A percentile compares a stretch with the other conserved stretches of the same genome.
phyloP scores from a whole-genome alignment of 2,113 vertebrate genomes.

The Parotia lawesii region DNA sequence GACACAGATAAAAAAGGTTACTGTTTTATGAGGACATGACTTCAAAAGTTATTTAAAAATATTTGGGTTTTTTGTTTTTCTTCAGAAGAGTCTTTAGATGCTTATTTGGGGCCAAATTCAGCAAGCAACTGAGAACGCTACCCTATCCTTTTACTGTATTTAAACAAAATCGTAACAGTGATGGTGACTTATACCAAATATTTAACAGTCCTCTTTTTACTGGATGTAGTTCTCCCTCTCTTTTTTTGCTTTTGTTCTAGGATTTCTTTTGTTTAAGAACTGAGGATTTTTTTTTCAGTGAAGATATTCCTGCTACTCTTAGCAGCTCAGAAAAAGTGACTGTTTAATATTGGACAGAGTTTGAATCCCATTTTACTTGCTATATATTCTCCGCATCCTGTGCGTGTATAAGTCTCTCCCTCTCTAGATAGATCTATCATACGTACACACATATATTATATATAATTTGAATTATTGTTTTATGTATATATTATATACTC shows the following conservation, averaged over 20 bases:
- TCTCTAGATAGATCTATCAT: not conserved
- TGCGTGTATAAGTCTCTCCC: not conserved
- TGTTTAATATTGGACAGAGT: not conserved
- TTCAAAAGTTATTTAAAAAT: not conserved
- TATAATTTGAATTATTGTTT: not conserved
- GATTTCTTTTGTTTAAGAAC: not conserved
- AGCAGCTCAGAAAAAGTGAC: not conserved
- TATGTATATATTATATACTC: not conserved
- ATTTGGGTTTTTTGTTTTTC: not conserved
- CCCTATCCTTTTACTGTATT: not conserved
- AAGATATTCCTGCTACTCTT: not conserved
- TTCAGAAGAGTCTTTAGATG: not conserved
- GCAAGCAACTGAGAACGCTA: not conserved
- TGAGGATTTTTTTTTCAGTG: not conserved
- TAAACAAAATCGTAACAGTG: not conserved
- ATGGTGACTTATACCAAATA: not conserved
- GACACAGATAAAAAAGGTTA: fast-evolving
- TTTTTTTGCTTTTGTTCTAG: not conserved
- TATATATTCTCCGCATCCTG: not conserved
- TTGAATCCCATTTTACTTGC: not conserved
- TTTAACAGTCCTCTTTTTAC: not conserved
- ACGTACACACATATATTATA: not conserved
- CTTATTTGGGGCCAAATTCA: not conserved
- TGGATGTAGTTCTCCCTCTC: not conserved
- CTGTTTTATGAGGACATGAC: not conserved